phyloP scores from a whole-genome alignment of 2,113 vertebrate species.

The Isichthys henryi region DNA sequence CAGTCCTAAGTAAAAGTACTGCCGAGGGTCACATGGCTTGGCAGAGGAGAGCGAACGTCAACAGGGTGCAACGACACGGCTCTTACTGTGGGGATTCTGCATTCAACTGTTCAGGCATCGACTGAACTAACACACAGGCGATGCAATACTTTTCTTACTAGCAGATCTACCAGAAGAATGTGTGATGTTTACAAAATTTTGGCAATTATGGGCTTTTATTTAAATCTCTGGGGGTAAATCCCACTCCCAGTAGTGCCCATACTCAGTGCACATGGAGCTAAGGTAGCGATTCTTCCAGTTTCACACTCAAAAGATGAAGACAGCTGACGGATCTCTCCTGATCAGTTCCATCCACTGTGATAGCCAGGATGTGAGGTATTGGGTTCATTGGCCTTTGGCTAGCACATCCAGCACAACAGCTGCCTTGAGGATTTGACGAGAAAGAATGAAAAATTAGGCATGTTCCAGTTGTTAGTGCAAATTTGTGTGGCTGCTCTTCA shows the following conservation, averaged over 20 bases:
- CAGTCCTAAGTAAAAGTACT: neutral
- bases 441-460: slow-evolving; percentile 9
- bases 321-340: neutral
- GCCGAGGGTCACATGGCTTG: neutral
- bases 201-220: neutral
- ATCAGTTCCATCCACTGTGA: neutral
- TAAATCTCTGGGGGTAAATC: neutral
- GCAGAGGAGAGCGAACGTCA: neutral
- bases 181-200: neutral
- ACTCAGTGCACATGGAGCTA: neutral
- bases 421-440: neutral
- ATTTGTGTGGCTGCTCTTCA: neutral
- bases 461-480: neutral
- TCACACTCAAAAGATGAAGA: neutral
- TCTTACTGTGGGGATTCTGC: neutral
- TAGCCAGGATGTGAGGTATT: neutral
- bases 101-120: neutral
- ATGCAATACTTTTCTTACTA: neutral
- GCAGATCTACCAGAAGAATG: neutral
- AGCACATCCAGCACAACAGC: neutral
- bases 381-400: neutral
- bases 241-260: neutral
- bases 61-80: neutral
- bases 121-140: neutral
- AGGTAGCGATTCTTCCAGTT: neutral